Base-by-base conservation (phyloP, 2,113 vertebrate genomes). In the Tetraodon nigroviridis region DNA sequence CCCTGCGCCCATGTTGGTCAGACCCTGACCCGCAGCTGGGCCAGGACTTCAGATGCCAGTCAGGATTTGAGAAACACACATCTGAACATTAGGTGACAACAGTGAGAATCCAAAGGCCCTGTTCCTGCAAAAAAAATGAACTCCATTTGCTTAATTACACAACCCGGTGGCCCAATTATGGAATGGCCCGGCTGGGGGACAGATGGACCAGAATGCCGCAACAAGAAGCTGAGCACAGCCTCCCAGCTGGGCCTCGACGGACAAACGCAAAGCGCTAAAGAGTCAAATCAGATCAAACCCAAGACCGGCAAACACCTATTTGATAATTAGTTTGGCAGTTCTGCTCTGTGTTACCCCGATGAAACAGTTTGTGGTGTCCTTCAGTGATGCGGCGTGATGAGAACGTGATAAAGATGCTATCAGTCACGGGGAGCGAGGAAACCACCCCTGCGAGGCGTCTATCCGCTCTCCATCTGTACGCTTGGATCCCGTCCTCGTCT, bases 391-490 rank as follows among this genome's bases (percentile, higher is more conserved):
- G n/a, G 18, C 55, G 74, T 42, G 78, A 83, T 82, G 76, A 82
- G 72, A 50, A 55, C 66, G 74, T 37, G 67, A 79, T 86, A 84
- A 84, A 76, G 67, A 80, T 79, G 82, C 70, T 84, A 79, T 89
- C 81, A 71, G 75, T 86, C 73, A 21, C 64, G 68, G 76, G 7
- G 79, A 67, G 80, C 2, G 78, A 77, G 77, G 51, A 24, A 71
- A 59, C 60, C 73, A 15, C 65, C 68, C 81, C 73, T 79, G 78
- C 83, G 54, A 72, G 61, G 77, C 80, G 71, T 76, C 79, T 72
- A 78, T 79, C 75, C 69, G 54, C 78, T 81, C 81, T 87, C 88
- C 84, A 88, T 89, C 88, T 88, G 87, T 75, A 82, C 73, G 55
- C 64, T 84, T 80, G 74, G 79, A 87, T 58, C 51, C 11, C 11